These are phyloP conservation scores for Lutjanus argentimaculatus DNA, from an alignment of 2,797 vertebrate genomes.

Conservation along the genomic window DNA sequence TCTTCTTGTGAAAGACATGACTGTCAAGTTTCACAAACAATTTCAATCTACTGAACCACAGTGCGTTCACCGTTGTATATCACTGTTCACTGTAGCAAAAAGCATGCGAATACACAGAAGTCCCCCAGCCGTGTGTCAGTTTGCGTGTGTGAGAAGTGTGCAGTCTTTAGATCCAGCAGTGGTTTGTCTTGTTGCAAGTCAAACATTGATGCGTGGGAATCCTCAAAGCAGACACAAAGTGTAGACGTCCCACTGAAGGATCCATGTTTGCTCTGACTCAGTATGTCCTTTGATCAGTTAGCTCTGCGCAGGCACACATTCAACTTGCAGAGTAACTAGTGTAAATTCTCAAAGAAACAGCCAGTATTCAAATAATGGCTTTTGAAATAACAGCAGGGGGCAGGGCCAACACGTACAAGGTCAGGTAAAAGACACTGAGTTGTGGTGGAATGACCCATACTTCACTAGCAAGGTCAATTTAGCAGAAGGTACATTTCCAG, in stretches of 20 bases:
- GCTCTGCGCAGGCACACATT: not conserved
- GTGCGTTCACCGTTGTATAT: not conserved
- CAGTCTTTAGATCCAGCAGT: not conserved
- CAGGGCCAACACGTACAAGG: no score
- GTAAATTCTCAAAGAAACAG: not conserved
- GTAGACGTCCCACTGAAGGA: not conserved
- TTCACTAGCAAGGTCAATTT: not conserved
- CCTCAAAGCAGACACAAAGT: not conserved
- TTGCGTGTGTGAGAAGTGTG: not conserved
- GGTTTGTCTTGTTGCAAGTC: constrained; percentile 41
- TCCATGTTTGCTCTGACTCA: not conserved
- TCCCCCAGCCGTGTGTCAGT: not conserved
- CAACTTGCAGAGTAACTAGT: not conserved
- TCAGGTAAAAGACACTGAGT: not conserved
- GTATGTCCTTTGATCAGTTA: not conserved
- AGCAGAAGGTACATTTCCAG: not conserved
- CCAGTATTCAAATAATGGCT: not conserved
- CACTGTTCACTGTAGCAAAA: not conserved
- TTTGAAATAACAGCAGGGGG: not conserved
- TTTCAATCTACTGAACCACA: not conserved
- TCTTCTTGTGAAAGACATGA: not conserved
- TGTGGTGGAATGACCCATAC: not conserved
- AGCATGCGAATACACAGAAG: not conserved
- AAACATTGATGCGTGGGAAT: constrained; percentile 30
- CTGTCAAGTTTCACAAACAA: not conserved